Conservation (phyloP, 2,888 invertebrate genomes). For the Bombylius discolor region DNA sequence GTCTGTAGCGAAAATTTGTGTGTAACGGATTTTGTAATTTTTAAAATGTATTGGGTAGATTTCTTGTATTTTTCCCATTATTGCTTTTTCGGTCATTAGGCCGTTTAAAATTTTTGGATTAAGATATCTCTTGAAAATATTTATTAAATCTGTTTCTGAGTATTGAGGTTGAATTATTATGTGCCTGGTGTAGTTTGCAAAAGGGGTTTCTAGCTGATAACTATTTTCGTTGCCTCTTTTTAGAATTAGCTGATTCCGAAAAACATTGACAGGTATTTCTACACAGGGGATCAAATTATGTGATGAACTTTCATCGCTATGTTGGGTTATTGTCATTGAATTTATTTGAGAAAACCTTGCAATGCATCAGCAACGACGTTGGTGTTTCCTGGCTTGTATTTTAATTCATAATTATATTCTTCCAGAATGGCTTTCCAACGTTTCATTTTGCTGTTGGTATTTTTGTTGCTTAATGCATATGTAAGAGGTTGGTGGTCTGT, state of each 20-base stretch:
- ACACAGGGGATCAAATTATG: too few relatives aligned
- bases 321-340: conserved; percentile 8
- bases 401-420: too few relatives aligned
- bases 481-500: conserved; percentile 15
- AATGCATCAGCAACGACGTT: too few relatives aligned
- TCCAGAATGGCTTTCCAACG: too few relatives aligned
- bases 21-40: too few relatives aligned
- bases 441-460: too few relatives aligned
- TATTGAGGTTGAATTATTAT: conserved; percentile 3
- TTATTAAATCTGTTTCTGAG: neutral
- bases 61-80: conserved; percentile 5
- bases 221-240: conserved; percentile 3
- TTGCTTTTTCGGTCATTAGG: neutral
- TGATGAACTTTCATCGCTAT: conserved; percentile 14
- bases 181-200: conserved; percentile 6
- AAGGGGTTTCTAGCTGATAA: conserved; percentile 4
- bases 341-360: too few relatives aligned
- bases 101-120: conserved; percentile 1
- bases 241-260: conserved; percentile 13
- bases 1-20: neutral
- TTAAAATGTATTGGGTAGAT: too few relatives aligned
- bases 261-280: too few relatives aligned
- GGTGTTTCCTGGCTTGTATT: too few relatives aligned
- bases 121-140: conserved; percentile 5
- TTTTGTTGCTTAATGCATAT: too few relatives aligned